A percentile compares a stretch with the other conserved stretches of the same genome.
Conservation (phyloP, 2,113 vertebrate species). For the Datnioides undecimradiatus region DNA sequence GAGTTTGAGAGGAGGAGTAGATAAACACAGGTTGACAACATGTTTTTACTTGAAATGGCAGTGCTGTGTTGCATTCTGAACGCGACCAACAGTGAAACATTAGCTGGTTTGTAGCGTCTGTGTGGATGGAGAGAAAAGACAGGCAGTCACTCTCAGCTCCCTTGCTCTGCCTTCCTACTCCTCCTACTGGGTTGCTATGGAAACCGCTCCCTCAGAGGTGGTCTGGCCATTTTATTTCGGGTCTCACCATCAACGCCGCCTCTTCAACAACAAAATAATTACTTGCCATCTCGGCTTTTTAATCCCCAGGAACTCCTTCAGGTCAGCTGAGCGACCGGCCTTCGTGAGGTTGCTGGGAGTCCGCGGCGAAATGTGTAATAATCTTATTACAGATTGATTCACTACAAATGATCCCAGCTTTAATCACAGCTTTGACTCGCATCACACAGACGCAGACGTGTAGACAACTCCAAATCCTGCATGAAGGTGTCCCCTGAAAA, state of each 20-base stretch:
- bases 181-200: constrained; percentile 73
- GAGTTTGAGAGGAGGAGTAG: not conserved
- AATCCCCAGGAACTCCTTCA: constrained; percentile 7
- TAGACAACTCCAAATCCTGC: not conserved
- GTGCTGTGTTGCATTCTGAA: not conserved
- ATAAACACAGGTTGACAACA: not conserved
- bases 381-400: not conserved
- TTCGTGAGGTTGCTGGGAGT: too few relatives aligned
- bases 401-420: not conserved
- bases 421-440: not conserved
- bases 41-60: not conserved
- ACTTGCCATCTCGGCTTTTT: not conserved
- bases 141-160: constrained; percentile 24
- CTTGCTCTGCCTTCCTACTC: constrained; percentile 21
- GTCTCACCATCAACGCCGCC: constrained; percentile 9
- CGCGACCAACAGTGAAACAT: not conserved
- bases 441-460: not conserved
- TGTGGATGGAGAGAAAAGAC: not conserved
- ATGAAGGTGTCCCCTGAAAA: not conserved
- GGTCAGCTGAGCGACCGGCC: not conserved
- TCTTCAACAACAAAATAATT: constrained; percentile 1
- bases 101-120: not conserved
- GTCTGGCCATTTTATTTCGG: constrained; percentile 44
- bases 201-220: constrained; percentile 65
- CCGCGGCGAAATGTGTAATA: not conserved